phyloP scores from a whole-genome alignment of 1,140 invertebrate genomes.

The Metopolophium dirhodum region DNA sequence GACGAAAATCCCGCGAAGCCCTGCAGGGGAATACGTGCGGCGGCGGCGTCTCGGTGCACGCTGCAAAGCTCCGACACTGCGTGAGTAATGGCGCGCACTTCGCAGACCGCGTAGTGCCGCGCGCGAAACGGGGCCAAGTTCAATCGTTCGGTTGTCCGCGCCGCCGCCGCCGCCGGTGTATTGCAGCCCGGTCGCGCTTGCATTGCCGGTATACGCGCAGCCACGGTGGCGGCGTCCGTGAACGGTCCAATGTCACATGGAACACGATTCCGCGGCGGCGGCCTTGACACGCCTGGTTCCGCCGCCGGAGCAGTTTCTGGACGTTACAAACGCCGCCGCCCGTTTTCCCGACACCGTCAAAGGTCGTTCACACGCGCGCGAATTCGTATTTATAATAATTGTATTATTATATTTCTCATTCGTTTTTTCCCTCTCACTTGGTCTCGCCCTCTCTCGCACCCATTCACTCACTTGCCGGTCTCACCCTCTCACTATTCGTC shows the following conservation, averaged over 20 bases:
- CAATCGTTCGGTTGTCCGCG: neutral
- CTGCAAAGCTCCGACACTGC: neutral
- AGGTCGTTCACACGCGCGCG: conserved; percentile 25
- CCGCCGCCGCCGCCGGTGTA: neutral
- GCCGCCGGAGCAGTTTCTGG: neutral
- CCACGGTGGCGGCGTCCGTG: conserved; percentile 25
- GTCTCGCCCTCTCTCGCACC: neutral
- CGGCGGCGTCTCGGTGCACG: neutral
- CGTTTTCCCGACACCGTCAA: neutral
- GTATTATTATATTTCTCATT: neutral
- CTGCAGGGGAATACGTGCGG: too few species aligned
- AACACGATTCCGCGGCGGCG: conserved; percentile 47
- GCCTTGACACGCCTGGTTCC: conserved; percentile 50
- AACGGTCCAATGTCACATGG: conserved; percentile 47
- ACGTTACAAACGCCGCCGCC: neutral
- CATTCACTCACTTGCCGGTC: too few species aligned
- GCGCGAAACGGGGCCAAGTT: conserved; percentile 35
- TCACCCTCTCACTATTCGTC: too few species aligned
- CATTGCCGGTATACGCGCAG: conserved; percentile 21
- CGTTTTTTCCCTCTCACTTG: neutral
- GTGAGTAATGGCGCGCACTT: neutral
- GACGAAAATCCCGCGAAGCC: too few species aligned
- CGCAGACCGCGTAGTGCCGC: neutral
- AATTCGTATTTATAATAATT: neutral
- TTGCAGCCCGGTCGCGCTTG: neutral